A percentile compares a stretch with the other conserved stretches of the same genome.
Evolutionary conservation across 2,797 vertebrate species (phyloP).

Genomic region (Naso thynnoides): DNA sequence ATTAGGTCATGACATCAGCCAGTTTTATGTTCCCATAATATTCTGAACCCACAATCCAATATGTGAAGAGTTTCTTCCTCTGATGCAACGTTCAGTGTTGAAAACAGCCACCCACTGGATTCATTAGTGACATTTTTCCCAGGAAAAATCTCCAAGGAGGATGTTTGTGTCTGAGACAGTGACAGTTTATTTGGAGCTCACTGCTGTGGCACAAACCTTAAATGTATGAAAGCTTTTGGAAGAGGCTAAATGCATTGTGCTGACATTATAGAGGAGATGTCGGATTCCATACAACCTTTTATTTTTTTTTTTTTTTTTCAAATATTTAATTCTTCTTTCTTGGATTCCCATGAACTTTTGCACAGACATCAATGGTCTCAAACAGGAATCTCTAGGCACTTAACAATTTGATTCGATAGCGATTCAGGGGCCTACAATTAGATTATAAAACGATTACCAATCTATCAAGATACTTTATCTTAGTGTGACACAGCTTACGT

Average conservation of each 20-base stretch:
- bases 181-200: constrained; percentile 23
- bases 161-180: constrained; percentile 40
- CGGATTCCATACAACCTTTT: neutral
- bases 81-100: neutral
- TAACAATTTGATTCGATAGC: no score
- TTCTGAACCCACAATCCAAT: constrained; percentile 20
- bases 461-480: no score
- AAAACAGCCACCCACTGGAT: constrained; percentile 17
- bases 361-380: neutral
- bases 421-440: no score
- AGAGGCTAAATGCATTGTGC: neutral
- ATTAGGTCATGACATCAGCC: neutral
- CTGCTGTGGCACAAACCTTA: neutral
- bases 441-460: no score
- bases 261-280: neutral
- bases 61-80: neutral
- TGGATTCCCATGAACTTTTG: neutral
- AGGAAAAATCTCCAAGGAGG: constrained; percentile 21
- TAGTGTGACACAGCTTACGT: no score
- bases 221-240: constrained; percentile 4
- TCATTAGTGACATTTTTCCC: constrained; percentile 28
- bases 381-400: no score
- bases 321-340: no score
- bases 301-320: neutral
- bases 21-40: constrained; percentile 8